Evolutionary conservation across 2,113 vertebrate species (phyloP).

Genomic region (Muntiacus reevesi): DNA sequence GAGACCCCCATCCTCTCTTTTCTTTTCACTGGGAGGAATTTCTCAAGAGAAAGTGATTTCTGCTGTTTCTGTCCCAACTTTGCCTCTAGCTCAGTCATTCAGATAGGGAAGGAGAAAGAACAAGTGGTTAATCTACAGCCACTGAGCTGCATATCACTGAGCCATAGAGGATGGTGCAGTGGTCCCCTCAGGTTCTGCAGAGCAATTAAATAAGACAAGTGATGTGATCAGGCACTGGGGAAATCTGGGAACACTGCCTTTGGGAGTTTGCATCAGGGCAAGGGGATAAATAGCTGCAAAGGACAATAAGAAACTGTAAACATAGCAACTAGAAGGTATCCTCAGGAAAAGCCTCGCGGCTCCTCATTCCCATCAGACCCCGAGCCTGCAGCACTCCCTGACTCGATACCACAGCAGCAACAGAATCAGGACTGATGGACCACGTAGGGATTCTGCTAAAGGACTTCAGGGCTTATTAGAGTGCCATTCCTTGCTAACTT

Average conservation of each 20-base stretch:
- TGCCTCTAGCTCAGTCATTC: not conserved
- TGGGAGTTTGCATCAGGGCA: not conserved
- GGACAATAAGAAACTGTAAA: not conserved
- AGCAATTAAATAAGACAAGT: not conserved
- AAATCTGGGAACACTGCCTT: not conserved
- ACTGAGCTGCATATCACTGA: not conserved
- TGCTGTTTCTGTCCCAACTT: not conserved
- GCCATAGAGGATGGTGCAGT: not conserved
- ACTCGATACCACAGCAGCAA: not conserved
- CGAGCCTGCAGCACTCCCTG: rapidly evolving
- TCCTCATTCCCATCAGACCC: not conserved
- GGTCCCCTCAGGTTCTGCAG: not conserved
- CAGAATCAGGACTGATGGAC: not conserved
- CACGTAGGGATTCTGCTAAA: not conserved
- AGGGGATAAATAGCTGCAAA: not conserved
- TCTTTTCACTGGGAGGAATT: not conserved
- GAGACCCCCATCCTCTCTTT: not conserved
- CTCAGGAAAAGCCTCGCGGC: not conserved
- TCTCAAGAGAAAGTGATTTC: not conserved
- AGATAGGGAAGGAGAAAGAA: not conserved
- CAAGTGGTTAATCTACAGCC: not conserved
- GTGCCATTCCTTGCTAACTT: not conserved
- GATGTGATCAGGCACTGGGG: not conserved
- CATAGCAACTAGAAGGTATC: not conserved
- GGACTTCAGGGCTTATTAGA: not conserved